Conservation (phyloP, 1,140 invertebrate genomes). For the Zaprionus ghesquierei region DNA sequence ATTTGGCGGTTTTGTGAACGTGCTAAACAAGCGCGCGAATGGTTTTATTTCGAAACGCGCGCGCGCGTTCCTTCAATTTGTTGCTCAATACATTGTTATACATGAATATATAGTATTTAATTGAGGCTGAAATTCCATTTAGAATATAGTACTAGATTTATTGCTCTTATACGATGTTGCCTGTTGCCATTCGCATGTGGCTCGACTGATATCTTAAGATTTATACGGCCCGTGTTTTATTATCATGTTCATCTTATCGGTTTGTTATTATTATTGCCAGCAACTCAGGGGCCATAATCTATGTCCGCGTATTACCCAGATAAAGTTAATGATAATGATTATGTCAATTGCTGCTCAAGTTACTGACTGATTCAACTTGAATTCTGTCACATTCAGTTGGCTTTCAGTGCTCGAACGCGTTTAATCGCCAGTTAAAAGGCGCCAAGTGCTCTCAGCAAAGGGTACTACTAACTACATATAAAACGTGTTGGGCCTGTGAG, state of each 20-base stretch:
- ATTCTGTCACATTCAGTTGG: slow-evolving; percentile 48
- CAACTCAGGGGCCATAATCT: slow-evolving; percentile 55
- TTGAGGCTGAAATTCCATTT: slow-evolving; percentile 1
- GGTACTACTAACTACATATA: slow-evolving; percentile 27
- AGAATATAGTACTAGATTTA: slow-evolving; percentile 16
- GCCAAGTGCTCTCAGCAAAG: slow-evolving; percentile 33
- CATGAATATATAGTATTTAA: background rate
- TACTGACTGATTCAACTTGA: slow-evolving; percentile 33
- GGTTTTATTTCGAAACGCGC: slow-evolving; percentile 37
- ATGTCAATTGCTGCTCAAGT: slow-evolving; percentile 50
- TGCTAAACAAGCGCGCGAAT: slow-evolving; percentile 59
- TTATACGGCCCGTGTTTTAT: slow-evolving; percentile 57
- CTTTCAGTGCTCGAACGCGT: slow-evolving; percentile 42
- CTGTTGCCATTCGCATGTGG: slow-evolving; percentile 25
- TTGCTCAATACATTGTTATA: background rate
- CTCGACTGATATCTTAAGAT: slow-evolving; percentile 68
- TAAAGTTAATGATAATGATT: slow-evolving; percentile 45
- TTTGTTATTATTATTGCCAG: slow-evolving; percentile 40
- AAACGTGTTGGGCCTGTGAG: slow-evolving; percentile 14
- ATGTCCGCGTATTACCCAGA: slow-evolving; percentile 37
- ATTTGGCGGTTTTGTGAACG: slow-evolving; percentile 59
- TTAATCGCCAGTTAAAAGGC: slow-evolving; percentile 15
- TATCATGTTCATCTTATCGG: slow-evolving; percentile 60
- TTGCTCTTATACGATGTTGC: slow-evolving; percentile 4
- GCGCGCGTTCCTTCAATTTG: slow-evolving; percentile 9